These are phyloP conservation scores for Vanacampus margaritifer DNA, from an alignment of 2,113 vertebrate species.

Conservation along the genomic window DNA sequence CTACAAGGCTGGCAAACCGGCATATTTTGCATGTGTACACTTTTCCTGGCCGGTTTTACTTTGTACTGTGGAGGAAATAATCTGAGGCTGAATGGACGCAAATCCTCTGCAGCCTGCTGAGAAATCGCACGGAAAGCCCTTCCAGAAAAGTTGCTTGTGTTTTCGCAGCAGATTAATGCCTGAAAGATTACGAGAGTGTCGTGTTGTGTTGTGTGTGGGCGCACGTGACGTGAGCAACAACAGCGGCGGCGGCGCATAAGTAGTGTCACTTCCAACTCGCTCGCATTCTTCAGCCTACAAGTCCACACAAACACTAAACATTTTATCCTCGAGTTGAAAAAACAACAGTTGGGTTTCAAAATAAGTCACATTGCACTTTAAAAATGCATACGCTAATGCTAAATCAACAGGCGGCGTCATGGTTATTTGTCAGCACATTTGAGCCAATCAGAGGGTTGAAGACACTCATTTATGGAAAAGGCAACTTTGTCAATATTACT, in stretches of 20 bases:
- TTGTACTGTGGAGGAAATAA: neutral
- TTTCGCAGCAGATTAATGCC: constrained; percentile 7
- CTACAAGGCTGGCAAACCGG: neutral
- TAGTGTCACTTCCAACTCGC: neutral
- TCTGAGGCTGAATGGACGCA: neutral
- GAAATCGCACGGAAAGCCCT: constrained; percentile 4
- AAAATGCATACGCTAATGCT: neutral
- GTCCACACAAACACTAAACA: neutral
- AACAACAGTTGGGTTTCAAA: neutral
- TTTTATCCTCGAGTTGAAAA: neutral
- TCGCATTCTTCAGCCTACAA: neutral
- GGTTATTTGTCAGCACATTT: too few relatives aligned
- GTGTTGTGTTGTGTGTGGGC: neutral
- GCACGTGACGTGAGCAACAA: neutral
- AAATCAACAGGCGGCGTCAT: neutral
- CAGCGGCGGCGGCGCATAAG: neutral
- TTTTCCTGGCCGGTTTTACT: neutral
- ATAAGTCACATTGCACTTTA: too few relatives aligned
- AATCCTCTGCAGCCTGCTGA: neutral
- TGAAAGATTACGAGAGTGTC: neutral
- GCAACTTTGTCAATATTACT: too few relatives aligned
- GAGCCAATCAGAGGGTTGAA: neutral
- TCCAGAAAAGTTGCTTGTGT: constrained; percentile 4
- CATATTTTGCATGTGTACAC: neutral
- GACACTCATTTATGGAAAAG: neutral